These are phyloP conservation scores for Drosophila paramelanica DNA, from an alignment of 2,888 invertebrate species.

Conservation along the genomic window DNA sequence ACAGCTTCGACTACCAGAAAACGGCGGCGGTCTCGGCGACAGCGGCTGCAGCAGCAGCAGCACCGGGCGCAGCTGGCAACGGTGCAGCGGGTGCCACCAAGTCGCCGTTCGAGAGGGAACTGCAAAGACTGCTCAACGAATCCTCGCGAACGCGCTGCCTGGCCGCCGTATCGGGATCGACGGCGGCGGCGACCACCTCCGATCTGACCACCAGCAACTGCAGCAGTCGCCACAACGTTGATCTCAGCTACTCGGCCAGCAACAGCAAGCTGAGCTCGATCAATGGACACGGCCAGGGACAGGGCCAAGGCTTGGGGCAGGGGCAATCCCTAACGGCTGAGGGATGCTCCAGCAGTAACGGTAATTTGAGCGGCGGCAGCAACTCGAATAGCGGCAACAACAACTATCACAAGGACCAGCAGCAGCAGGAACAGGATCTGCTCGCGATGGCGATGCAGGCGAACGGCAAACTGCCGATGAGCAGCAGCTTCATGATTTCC, in stretches of 20 bases:
- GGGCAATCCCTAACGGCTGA: slow-evolving; percentile 8
- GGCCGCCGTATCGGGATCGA: slow-evolving; percentile 55
- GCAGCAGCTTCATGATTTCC: slow-evolving; percentile 84
- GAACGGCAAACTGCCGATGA: slow-evolving; percentile 81
- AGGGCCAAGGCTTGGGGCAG: neutral
- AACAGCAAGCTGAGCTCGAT: slow-evolving; percentile 83
- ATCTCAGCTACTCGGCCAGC: slow-evolving; percentile 83
- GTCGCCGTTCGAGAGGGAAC: slow-evolving; percentile 92
- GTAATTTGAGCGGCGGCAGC: slow-evolving; percentile 82
- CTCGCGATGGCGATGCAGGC: slow-evolving; percentile 51
- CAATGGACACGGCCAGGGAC: slow-evolving; percentile 59
- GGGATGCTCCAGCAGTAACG: slow-evolving; percentile 76
- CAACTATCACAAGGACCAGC: slow-evolving; percentile 59
- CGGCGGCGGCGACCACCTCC: slow-evolving; percentile 53
- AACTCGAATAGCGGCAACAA: slow-evolving; percentile 82
- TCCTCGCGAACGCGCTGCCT: slow-evolving; percentile 82
- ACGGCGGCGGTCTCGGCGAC: slow-evolving; percentile 35
- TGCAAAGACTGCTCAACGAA: slow-evolving; percentile 91
- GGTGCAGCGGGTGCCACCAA: slow-evolving; percentile 82
- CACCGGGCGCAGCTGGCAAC: slow-evolving; percentile 51
- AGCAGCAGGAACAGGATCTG: slow-evolving; percentile 53
- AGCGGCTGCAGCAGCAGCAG: neutral
- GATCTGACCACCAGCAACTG: slow-evolving; percentile 76
- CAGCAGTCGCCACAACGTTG: slow-evolving; percentile 82
- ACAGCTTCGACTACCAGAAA: slow-evolving; percentile 87